Conservation (phyloP, 2,797 vertebrate species). For the Trachurus trachurus region DNA sequence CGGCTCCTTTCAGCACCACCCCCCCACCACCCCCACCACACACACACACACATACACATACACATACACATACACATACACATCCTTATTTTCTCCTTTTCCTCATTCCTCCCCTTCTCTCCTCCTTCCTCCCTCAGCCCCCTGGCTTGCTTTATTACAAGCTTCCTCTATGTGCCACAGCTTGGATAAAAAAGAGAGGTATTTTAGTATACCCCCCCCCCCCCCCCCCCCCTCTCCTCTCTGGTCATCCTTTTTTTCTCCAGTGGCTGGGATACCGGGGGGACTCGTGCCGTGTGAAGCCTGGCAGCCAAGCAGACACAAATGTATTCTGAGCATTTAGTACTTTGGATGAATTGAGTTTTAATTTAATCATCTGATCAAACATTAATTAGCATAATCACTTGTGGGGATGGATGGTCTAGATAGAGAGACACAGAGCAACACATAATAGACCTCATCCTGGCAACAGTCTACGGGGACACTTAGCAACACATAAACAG, state of each 20-base stretch:
- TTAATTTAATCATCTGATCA: slow-evolving; percentile 98
- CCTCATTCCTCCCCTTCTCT: slow-evolving; percentile 44
- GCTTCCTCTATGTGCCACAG: slow-evolving; percentile 38
- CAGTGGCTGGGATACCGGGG: slow-evolving; percentile 68
- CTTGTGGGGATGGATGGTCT: slow-evolving; percentile 89
- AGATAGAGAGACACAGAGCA: slow-evolving; percentile 82
- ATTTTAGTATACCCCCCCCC: slow-evolving; percentile 38
- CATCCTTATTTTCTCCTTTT: slow-evolving; percentile 63
- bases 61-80: slow-evolving; percentile 29
- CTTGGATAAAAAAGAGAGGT: slow-evolving; percentile 58
- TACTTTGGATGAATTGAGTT: slow-evolving; percentile 91
- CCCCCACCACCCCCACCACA: neutral
- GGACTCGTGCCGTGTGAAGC: slow-evolving; percentile 64
- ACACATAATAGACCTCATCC: slow-evolving; percentile 86
- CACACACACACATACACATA: slow-evolving; percentile 27
- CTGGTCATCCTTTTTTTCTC: slow-evolving; percentile 51
- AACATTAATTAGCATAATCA: slow-evolving; percentile 95
- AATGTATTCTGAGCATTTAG: slow-evolving; percentile 91
- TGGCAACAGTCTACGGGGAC: slow-evolving; percentile 84
- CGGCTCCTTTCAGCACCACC: slow-evolving; percentile 65
- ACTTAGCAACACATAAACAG: slow-evolving; percentile 84
- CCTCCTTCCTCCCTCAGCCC: slow-evolving; percentile 39
- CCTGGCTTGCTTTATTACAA: slow-evolving; percentile 66
- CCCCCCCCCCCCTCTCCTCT: slow-evolving; percentile 15
- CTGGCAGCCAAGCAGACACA: slow-evolving; percentile 85